Evolutionary conservation across 2,888 invertebrate genomes (phyloP).

Genomic region (Plusia festucae): DNA sequence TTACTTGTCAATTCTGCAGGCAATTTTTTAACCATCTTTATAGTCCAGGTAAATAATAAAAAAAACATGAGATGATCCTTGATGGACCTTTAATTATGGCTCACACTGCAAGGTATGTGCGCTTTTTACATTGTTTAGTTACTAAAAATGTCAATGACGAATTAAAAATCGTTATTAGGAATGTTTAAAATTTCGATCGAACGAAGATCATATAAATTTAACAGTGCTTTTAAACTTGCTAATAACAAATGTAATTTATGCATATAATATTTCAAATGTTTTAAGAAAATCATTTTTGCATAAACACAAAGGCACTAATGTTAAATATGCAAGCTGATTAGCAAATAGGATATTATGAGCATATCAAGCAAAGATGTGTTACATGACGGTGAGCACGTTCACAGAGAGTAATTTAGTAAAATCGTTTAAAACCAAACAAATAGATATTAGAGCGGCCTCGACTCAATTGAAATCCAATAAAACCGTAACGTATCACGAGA

Average conservation of each 20-base stretch:
- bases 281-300: conserved; percentile 15
- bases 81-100: conserved; percentile 10
- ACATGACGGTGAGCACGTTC: conserved; percentile 67
- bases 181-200: background rate
- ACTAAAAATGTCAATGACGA: too few species aligned
- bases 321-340: conserved; percentile 50
- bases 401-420: conserved; percentile 62
- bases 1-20: conserved; percentile 30
- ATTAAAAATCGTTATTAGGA: background rate
- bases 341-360: conserved; percentile 33
- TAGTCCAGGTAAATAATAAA: conserved; percentile 23
- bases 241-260: conserved; percentile 33
- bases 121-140: background rate
- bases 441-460: conserved; percentile 63
- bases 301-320: conserved; percentile 6
- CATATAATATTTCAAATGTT: conserved; percentile 37
- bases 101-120: background rate
- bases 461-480: conserved; percentile 74
- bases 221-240: conserved; percentile 32
- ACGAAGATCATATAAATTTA: conserved; percentile 22
- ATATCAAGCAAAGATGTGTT: conserved; percentile 52
- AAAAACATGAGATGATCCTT: conserved; percentile 22
- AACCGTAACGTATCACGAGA: conserved; percentile 61
- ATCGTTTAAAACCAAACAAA: conserved; percentile 62
- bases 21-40: conserved; percentile 43